Evolutionary conservation across 2,888 invertebrate genomes (phyloP).

Genomic region (Cataglyphis albicans): DNA sequence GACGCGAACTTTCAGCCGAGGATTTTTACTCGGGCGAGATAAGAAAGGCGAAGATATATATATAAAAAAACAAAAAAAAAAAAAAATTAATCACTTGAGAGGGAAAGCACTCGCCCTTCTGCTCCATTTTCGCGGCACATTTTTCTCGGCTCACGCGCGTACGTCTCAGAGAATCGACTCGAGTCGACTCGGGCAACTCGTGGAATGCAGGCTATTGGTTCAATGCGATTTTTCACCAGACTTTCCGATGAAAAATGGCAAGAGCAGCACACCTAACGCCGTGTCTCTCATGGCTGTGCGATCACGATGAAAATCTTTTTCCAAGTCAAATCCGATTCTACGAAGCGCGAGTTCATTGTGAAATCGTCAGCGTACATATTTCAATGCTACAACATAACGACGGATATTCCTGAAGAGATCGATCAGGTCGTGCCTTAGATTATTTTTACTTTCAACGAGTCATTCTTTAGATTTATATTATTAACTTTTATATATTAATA

Average conservation of each 20-base stretch:
- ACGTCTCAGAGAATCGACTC: constrained; percentile 49
- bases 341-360: neutral
- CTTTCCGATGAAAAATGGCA: constrained; percentile 63
- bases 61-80: neutral
- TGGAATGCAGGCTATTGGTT: constrained; percentile 72
- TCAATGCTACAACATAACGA: neutral
- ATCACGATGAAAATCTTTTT: constrained; percentile 40
- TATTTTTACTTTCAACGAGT: too few species aligned
- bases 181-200: constrained; percentile 35
- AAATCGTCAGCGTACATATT: neutral
- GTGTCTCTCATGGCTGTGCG: constrained; percentile 4
- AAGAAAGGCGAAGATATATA: constrained; percentile 63
- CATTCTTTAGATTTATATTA: too few species aligned
- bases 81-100: constrained; percentile 72
- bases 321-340: constrained; percentile 2
- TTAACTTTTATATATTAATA: too few species aligned
- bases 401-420: too few species aligned
- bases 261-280: constrained; percentile 23
- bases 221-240: constrained; percentile 71
- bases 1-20: constrained; percentile 5
- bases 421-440: too few species aligned
- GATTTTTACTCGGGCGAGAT: constrained; percentile 65
- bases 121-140: constrained; percentile 72
- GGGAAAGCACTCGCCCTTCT: constrained; percentile 52
- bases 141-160: constrained; percentile 67